Evolutionary conservation across 2,113 vertebrate genomes (phyloP).

Genomic region (Pipa parva): DNA sequence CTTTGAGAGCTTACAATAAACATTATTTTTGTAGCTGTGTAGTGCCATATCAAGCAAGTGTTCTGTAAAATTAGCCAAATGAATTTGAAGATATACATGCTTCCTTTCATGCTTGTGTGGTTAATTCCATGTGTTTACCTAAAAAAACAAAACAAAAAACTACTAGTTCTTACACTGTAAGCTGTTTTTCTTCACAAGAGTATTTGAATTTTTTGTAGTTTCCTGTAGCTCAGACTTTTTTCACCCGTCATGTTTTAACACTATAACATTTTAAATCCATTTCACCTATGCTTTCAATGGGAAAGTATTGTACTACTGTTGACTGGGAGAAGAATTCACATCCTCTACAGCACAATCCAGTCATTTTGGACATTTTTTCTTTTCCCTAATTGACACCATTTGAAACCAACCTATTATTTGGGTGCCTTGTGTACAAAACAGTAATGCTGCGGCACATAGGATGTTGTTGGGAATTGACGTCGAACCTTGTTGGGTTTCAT

Average conservation of each 20-base stretch:
- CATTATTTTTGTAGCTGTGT: constrained; percentile 67
- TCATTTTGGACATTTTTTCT: not conserved
- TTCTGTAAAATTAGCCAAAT: constrained; percentile 57
- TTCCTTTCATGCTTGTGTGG: constrained; percentile 32
- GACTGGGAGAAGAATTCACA: not conserved
- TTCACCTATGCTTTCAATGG: constrained; percentile 46
- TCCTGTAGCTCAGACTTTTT: constrained; percentile 45
- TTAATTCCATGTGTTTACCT: constrained; percentile 57
- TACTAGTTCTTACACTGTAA: constrained; percentile 76
- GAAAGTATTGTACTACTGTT: not conserved
- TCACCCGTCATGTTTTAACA: constrained; percentile 61
- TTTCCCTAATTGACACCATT: not conserved
- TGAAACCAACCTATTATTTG: constrained; percentile 8
- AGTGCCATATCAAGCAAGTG: constrained; percentile 63
- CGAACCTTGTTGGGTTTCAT: constrained; percentile 51
- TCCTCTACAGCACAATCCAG: not conserved
- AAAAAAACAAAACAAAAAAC: no score
- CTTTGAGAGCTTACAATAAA: constrained; percentile 77
- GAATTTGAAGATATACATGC: constrained; percentile 39
- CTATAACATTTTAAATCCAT: constrained; percentile 46
- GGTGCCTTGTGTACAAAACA: constrained; percentile 4
- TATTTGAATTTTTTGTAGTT: constrained; percentile 56
- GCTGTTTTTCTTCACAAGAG: constrained; percentile 55
- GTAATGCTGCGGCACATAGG: constrained; percentile 50
- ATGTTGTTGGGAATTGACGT: constrained; percentile 49